These are phyloP conservation scores for Entomyzon cyanotis DNA, from an alignment of 2,113 vertebrate species.

Conservation along the genomic window DNA sequence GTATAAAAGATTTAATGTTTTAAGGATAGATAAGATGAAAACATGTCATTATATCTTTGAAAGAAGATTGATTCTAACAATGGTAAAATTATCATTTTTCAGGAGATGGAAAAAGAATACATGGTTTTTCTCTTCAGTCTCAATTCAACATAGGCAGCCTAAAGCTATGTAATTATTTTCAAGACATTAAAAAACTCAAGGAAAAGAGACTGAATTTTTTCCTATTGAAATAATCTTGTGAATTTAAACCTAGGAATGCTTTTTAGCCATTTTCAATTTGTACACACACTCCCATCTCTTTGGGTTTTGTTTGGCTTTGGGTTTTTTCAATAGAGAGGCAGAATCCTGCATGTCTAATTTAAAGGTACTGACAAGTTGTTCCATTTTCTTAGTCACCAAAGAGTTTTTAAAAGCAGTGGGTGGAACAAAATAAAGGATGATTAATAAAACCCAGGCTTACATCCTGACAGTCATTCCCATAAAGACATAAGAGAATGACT, in stretches of 20 bases:
- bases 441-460: neutral
- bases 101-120: conserved; percentile 10
- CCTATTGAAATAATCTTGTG: neutral
- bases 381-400: neutral
- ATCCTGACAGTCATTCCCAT: neutral
- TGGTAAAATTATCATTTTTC: conserved; percentile 56
- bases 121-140: neutral
- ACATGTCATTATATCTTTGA: conserved; percentile 68
- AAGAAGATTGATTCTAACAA: conserved; percentile 62
- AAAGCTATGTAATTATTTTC: conserved; percentile 32
- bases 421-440: neutral
- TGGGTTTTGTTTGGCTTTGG: neutral
- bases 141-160: neutral
- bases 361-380: neutral
- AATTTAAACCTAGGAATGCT: neutral
- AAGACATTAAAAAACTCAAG: neutral
- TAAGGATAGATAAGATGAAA: conserved; percentile 66
- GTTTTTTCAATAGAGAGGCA: neutral
- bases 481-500: neutral
- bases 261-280: neutral
- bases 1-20: conserved; percentile 75
- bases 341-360: neutral
- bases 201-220: neutral
- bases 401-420: neutral
- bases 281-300: neutral